phyloP scores from a whole-genome alignment of 2,888 invertebrate genomes.

The Eristalinus sepulchralis region DNA sequence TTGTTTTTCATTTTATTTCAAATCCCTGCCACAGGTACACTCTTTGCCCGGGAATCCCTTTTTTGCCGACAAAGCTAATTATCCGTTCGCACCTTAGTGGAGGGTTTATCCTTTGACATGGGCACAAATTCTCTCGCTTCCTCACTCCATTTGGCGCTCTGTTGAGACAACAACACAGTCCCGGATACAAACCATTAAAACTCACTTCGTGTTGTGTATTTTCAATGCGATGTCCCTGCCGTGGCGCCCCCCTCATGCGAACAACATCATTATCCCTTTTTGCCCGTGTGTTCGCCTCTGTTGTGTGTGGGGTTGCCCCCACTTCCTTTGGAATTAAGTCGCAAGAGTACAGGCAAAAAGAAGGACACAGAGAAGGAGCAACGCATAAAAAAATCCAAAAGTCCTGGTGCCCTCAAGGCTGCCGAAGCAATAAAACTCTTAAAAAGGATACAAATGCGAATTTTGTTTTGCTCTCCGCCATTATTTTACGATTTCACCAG shows the following conservation, averaged over 20 bases:
- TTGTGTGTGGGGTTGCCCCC: neutral
- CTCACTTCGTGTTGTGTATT: neutral
- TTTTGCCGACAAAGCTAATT: constrained; percentile 7
- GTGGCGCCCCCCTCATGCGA: neutral
- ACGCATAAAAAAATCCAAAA: neutral
- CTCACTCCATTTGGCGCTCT: no score
- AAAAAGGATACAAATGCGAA: constrained; percentile 24
- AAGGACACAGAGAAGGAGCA: neutral
- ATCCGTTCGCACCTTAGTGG: constrained; percentile 15
- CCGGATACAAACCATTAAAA: constrained; percentile 2
- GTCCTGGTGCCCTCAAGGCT: constrained; percentile 34
- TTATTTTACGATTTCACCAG: neutral
- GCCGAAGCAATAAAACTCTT: constrained; percentile 23
- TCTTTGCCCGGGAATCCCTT: neutral
- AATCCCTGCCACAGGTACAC: neutral
- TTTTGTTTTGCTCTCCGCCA: constrained; percentile 1
- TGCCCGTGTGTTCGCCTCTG: neutral
- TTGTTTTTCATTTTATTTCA: neutral
- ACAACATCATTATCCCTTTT: neutral
- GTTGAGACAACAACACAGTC: neutral
- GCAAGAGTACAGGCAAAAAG: neutral
- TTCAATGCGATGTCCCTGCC: neutral
- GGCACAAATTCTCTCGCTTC: neutral
- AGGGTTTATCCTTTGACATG: neutral
- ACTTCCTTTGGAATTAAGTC: neutral